These are phyloP conservation scores for Drosophila ambigua DNA, from an alignment of 1,140 invertebrate species.

Conservation along the genomic window DNA sequence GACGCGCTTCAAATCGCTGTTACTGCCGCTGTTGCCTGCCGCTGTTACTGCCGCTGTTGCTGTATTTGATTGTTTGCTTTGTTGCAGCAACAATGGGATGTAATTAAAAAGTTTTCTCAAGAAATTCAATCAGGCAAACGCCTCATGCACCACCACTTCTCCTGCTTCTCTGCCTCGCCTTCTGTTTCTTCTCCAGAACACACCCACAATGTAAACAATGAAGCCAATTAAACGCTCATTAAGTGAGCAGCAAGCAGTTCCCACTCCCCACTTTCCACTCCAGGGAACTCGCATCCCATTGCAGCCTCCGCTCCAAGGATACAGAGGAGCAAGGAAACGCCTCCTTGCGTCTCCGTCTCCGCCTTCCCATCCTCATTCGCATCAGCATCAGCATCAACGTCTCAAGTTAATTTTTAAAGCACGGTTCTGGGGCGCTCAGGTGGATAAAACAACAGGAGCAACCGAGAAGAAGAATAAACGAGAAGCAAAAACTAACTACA, in stretches of 20 bases:
- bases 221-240: slow-evolving; percentile 81
- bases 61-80: slow-evolving; percentile 21
- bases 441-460: slow-evolving; percentile 45
- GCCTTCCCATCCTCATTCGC: neutral
- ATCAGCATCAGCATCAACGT: slow-evolving; percentile 34
- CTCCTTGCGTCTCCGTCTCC: neutral
- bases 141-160: no score
- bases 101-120: slow-evolving; percentile 76
- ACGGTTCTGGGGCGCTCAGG: slow-evolving; percentile 43
- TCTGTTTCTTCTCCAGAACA: neutral
- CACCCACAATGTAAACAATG: slow-evolving; percentile 72
- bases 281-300: no score
- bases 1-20: slow-evolving; percentile 15
- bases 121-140: slow-evolving; percentile 71
- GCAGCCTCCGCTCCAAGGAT: slow-evolving; percentile 10
- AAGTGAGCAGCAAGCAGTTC: slow-evolving; percentile 56
- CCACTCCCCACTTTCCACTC: no score
- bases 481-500: slow-evolving; percentile 12
- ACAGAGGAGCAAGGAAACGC: slow-evolving; percentile 11
- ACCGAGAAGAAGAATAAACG: neutral
- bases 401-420: slow-evolving; percentile 62
- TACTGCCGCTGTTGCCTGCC: neutral
- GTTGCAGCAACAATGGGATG: slow-evolving; percentile 65
- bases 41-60: slow-evolving; percentile 5
- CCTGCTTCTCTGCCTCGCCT: neutral